A percentile compares a stretch with the other conserved stretches of the same genome.
phyloP scores from a whole-genome alignment of 1,140 invertebrate species.

The Sogatella furcifera region DNA sequence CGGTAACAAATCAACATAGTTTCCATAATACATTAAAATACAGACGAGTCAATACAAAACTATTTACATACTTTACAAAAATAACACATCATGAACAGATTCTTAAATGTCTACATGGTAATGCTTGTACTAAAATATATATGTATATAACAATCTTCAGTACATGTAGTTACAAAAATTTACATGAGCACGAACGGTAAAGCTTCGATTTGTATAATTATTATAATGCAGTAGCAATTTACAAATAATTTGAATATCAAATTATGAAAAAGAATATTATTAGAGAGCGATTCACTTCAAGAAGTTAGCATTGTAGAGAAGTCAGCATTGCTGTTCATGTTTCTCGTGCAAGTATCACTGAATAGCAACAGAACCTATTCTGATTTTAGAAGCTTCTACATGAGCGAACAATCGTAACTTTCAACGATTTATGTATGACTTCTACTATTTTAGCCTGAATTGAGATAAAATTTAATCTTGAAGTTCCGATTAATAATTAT shows the following conservation, averaged over 20 bases:
- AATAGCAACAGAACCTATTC: no score
- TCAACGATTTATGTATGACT: no score
- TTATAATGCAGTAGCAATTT: background rate
- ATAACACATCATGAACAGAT: background rate
- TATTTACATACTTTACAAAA: background rate
- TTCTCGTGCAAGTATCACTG: no score
- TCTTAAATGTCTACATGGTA: background rate
- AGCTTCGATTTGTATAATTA: background rate
- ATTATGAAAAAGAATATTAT: no score
- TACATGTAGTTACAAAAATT: background rate
- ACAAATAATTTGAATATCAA: background rate
- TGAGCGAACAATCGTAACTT: no score
- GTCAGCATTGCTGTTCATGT: no score
- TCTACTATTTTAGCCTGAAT: no score
- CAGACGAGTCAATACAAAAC: background rate
- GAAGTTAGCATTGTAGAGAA: no score
- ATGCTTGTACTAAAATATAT: conserved; percentile 1
- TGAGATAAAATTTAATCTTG: no score
- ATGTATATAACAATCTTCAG: background rate
- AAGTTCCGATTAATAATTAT: no score
- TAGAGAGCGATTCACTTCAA: no score
- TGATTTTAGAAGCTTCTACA: no score
- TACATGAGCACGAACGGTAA: background rate
- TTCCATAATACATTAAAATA: background rate
- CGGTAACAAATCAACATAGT: background rate